Evolutionary conservation across 2,113 vertebrate species (phyloP), one percentile per base, ranked within the genome.

Genomic region (Bujurquina vittata): DNA sequence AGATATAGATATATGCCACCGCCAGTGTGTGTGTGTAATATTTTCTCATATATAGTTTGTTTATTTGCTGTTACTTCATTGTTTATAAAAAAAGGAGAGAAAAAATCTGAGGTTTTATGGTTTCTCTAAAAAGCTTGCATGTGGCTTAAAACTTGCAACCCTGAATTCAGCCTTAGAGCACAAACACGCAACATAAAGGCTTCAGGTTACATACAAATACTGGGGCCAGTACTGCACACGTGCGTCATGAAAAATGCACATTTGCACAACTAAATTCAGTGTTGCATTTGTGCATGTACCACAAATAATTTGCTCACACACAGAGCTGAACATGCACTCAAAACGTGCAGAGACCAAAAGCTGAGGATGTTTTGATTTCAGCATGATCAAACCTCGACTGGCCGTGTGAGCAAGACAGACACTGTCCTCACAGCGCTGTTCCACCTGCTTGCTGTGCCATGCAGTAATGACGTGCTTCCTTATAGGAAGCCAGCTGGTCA

Each of bases 391-490:
- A 88, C 85, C 77, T 52, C 67, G 11, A 62, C 23, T 22, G 55
- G 86, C 77, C 80, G 75, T 84, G 77, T 84, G 78, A 17, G 52
- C 67, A 76, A 69, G 82, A 67, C 73, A 81, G 79, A 77, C 6
- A 10, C 61, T 29, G 62, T 69, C 77, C 59, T 60, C 22, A 35
- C 75, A 60, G 73, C 72, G 4, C 56, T 79, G 77, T 56, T 82
- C 85, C 56, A 72, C 73, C 85, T 85, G 89, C 89, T 92, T 33
- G 88, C 79, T 92, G 83, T 76, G 87, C 86, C 80, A 59, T 83
- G 88, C 55, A 15, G 55, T 94, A 94, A 95, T 92, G 91, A 95
- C 93, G 93, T 86, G 87, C 90, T 92, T 94, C 91, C 92, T 89
- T 40, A 80, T 87, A 92, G 86, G 78, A 93, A 84, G 85, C 80